phyloP scores from a whole-genome alignment of 2,113 vertebrate genomes.

The Oncorhynchus keta region DNA sequence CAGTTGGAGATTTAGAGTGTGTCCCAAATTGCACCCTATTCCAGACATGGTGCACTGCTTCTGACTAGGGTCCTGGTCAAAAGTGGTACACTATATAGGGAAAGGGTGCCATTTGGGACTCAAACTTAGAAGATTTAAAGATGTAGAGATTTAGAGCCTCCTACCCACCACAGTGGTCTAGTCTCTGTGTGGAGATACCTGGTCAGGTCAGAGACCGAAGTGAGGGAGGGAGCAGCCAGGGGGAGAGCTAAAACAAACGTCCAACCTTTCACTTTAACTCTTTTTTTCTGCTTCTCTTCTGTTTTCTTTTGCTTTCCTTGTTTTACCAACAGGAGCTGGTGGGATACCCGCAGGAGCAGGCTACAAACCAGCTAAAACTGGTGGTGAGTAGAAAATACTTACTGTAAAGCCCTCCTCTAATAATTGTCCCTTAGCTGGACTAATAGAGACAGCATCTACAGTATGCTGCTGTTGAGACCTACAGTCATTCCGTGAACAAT shows the following conservation, averaged over 20 bases:
- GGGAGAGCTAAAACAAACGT: neutral
- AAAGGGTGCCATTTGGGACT: too few species aligned
- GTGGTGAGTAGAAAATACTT: conserved; percentile 56
- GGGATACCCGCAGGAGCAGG: conserved; percentile 49
- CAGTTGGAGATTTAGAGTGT: neutral
- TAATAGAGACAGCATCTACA: too few species aligned
- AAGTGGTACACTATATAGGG: too few species aligned
- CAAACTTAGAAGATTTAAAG: neutral
- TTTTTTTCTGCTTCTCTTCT: conserved; percentile 8
- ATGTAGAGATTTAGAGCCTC: conserved; percentile 6
- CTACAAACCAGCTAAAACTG: conserved; percentile 74
- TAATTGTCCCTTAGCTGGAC: too few species aligned
- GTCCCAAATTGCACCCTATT: too few species aligned
- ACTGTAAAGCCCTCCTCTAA: too few species aligned
- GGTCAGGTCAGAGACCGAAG: neutral
- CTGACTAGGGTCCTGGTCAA: too few species aligned
- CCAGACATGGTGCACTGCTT: too few species aligned
- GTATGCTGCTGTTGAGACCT: too few species aligned
- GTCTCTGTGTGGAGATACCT: neutral
- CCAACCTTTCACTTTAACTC: conserved; percentile 21
- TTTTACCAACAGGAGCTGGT: conserved; percentile 61
- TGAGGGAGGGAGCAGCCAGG: neutral
- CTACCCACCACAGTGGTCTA: neutral
- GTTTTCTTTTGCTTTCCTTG: conserved; percentile 21
- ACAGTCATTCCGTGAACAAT: too few species aligned